phyloP scores from a whole-genome alignment of 2,113 vertebrate species.

The Mustelus asterias region DNA sequence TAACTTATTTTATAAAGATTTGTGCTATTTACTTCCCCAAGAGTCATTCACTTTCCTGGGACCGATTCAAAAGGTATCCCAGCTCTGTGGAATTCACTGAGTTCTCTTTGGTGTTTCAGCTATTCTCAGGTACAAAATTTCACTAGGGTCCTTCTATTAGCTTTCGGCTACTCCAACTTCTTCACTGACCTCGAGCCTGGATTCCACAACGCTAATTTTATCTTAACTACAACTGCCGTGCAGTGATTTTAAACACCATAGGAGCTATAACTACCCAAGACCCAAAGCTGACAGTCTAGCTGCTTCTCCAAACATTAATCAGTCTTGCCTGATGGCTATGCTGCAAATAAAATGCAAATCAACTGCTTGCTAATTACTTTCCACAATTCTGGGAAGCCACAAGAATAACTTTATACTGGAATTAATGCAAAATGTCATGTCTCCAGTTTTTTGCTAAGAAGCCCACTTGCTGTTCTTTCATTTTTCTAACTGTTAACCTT shows the following conservation, averaged over 20 bases:
- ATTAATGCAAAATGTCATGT: too few species aligned
- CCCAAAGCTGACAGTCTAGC: too few species aligned
- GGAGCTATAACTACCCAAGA: too few species aligned
- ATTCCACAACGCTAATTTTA: background rate
- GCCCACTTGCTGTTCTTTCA: too few species aligned
- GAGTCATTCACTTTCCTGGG: background rate
- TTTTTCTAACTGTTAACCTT: too few species aligned
- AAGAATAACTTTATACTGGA: background rate
- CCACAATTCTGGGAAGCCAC: too few species aligned
- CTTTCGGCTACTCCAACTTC: background rate
- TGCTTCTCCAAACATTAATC: too few species aligned
- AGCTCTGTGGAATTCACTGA: background rate
- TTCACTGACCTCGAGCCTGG: background rate
- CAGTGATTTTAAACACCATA: background rate
- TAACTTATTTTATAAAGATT: background rate
- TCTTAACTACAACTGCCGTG: background rate
- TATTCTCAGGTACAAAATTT: background rate
- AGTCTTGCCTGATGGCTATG: too few species aligned
- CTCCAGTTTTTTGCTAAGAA: too few species aligned
- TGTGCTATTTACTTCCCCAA: background rate
- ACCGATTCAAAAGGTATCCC: background rate
- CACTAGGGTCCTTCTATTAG: background rate
- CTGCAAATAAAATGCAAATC: too few species aligned
- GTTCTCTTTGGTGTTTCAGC: background rate
- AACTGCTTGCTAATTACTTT: too few species aligned